Evolutionary conservation across 2,113 vertebrate genomes (phyloP).

Genomic region (Phalacrocorax pelagicus): DNA sequence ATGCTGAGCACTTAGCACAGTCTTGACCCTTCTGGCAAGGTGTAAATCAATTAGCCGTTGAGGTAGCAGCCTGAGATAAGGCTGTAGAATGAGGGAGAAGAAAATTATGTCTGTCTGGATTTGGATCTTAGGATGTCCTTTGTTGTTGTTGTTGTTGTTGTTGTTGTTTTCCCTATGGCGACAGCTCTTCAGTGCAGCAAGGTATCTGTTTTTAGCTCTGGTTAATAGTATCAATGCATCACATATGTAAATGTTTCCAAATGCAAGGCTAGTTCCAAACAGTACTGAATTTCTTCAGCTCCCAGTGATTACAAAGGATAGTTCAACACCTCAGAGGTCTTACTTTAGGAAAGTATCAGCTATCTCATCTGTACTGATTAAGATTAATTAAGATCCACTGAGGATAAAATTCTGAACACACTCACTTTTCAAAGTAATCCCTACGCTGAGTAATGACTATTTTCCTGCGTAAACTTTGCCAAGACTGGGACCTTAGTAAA

Average conservation of each 20-base stretch:
- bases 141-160: too few species aligned
- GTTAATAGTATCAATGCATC: neutral
- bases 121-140: neutral
- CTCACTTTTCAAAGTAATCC: neutral
- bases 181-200: neutral
- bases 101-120: neutral
- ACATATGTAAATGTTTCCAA: neutral
- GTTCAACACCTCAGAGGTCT: neutral
- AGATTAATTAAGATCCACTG: slow-evolving; percentile 8
- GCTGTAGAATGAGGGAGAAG: neutral
- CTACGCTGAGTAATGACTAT: neutral
- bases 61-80: neutral
- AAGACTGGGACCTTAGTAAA: neutral
- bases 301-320: neutral
- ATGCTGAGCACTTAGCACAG: neutral
- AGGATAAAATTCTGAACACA: neutral
- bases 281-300: neutral
- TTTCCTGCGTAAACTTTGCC: slow-evolving; percentile 35
- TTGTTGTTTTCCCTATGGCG: too few species aligned
- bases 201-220: neutral
- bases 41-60: slow-evolving; percentile 12
- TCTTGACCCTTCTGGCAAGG: neutral
- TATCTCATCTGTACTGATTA: neutral
- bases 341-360: neutral
- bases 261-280: neutral